Evolutionary conservation across 1,140 invertebrate species (phyloP), one percentile per base, ranked within the genome.

Genomic region (Drosophila fuyamai): DNA sequence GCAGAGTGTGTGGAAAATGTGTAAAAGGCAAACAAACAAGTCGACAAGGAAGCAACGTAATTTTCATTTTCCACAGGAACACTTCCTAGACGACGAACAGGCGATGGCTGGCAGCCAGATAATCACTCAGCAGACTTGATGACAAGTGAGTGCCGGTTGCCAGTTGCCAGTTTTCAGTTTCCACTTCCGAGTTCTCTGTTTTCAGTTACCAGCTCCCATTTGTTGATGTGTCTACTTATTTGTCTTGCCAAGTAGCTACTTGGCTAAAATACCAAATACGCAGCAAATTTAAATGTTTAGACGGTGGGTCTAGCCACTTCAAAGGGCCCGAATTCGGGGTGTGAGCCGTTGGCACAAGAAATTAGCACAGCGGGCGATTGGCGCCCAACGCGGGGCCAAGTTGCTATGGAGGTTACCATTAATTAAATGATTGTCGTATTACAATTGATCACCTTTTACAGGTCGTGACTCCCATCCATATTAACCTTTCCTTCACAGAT

Each of bases 81-180:
- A 35, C 41, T 41, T 38, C 50, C 59, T 63, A 48, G 50, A 53
- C 50, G 44, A 55, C 54, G 32, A 53, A 9, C 38, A 46, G 56
- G 48, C 56, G 63, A 51, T 80, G 77, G 62, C 62, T 68, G 59
- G 53, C 82, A 76, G 61, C 57, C 74, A 71, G 82, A 85, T 85
- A 85, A 86, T 86, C 82, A 86, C 79, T 86, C 82, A 86, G 76
- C 57, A 57, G 54, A 62, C 70, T 65, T 65, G 80, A 84, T 82
- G 81, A 79, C 81, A 84, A 84, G 76, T 65, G 66, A 59, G 75
- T 78, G 67, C 60, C 74, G 59, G 36, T 73, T 68, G 56, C 51
- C 29, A 10, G 43, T 35, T 27, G 38, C 56, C 38, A 40, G 18
- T 51, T 27, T 9, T 36, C 23, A 47, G 58, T 61, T 60, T 7